Percentiles rank a stretch among this genome's conserved stretches.
Evolutionary conservation across 2,888 invertebrate genomes (phyloP).

Genomic region (Coremacera marginata): DNA sequence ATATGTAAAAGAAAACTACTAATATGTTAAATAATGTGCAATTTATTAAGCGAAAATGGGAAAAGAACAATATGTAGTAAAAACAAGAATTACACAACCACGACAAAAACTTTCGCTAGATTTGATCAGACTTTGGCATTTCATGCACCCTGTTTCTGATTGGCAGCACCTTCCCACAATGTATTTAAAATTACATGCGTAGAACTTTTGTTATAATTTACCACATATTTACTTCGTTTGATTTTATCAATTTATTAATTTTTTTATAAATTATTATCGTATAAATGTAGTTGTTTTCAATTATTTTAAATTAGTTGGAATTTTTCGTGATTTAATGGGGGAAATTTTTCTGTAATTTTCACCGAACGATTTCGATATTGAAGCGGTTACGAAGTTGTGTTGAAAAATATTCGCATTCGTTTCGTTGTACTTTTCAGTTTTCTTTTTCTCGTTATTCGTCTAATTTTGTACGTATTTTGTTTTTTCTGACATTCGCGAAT

Average conservation of each 20-base stretch:
- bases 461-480: background rate
- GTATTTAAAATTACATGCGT: background rate
- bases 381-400: conserved; percentile 5
- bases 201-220: too few relatives aligned
- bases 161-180: background rate
- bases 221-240: background rate
- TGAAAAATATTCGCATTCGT: conserved; percentile 13
- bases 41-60: too few relatives aligned
- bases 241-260: background rate
- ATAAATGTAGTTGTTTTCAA: background rate
- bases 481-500: background rate
- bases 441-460: background rate
- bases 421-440: conserved; percentile 10
- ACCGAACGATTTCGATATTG: conserved; percentile 37
- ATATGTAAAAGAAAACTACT: background rate
- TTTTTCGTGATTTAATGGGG: background rate
- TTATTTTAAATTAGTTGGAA: background rate
- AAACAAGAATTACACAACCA: conserved; percentile 21
- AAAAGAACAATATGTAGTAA: too few relatives aligned
- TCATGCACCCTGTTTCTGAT: conserved; percentile 14
- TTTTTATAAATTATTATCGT: background rate
- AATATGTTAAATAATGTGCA: background rate
- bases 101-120: background rate
- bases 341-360: conserved; percentile 26
- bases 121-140: background rate